These are phyloP conservation scores for Toxotes lorentzi DNA, from an alignment of 2,797 vertebrate species.

Conservation along the genomic window DNA sequence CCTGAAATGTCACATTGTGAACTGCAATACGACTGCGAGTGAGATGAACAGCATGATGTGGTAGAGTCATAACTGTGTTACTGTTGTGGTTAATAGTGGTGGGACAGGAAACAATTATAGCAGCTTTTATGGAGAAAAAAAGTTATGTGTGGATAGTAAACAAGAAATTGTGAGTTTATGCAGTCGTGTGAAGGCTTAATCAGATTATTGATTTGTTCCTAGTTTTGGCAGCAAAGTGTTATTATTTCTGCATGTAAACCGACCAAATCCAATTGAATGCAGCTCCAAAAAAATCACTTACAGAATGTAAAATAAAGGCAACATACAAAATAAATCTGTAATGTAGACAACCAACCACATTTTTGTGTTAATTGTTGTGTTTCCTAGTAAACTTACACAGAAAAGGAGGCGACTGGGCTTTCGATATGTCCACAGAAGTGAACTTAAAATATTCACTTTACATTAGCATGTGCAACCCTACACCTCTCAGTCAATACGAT, in stretches of 20 bases:
- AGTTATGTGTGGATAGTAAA: constrained; percentile 40
- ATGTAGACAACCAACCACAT: not conserved
- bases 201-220: constrained; percentile 44
- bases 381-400: not conserved
- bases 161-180: constrained; percentile 38
- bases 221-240: constrained; percentile 23
- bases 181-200: constrained; percentile 27
- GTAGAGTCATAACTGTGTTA: constrained; percentile 18
- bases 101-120: constrained; percentile 43
- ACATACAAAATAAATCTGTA: not conserved
- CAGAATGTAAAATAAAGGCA: constrained; percentile 9
- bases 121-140: constrained; percentile 29
- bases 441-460: not conserved
- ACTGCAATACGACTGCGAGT: not conserved
- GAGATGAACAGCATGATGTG: constrained; percentile 11
- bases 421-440: not conserved
- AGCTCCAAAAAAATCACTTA: constrained; percentile 22
- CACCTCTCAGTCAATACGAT: not conserved
- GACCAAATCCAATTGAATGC: constrained; percentile 25
- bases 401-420: not conserved
- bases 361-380: not conserved
- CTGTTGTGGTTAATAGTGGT: constrained; percentile 34
- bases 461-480: not conserved
- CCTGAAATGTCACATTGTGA: constrained; percentile 1
- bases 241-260: constrained; percentile 20